Base-by-base conservation (phyloP, 2,888 invertebrate species). In the Chrysina gloriosa region DNA sequence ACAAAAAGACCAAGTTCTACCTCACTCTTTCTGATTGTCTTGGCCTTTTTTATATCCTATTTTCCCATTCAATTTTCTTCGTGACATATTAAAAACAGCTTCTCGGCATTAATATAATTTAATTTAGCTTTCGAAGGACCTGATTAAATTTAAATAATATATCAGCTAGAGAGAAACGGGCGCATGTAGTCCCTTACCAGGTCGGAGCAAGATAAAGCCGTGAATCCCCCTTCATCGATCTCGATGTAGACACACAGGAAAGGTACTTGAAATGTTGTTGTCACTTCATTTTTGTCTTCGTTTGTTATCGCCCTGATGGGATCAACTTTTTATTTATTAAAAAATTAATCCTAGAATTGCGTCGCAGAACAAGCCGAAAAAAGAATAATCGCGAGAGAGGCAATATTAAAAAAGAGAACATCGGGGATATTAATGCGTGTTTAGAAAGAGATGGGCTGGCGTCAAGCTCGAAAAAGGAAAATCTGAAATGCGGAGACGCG, bases 131-230 rank as follows among this genome's bases (percentile, higher is more conserved):
- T 74, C 78, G 78, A 79, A 80, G 79, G 75, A 78, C 79, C 77
- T 79, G 82, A 83, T 82, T 82, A 82, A 82, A 82, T 82, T 82
- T 82, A 81, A 82, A 82, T 82, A 79, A 81, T 82, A 81, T 80
- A 82, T 79, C 71, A 76, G 74, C 72, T 70, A 66, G 69, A 75
- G 73, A 71, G 72, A 69, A 70, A 72, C 68, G 23, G 23, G n/a
- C 54, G 52, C 56, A 63, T 42, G 67, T 48, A 63, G 3, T 1
- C 9, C 9, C 11, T 6, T 21, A 6, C n/a, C 23, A 21, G 4
- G 56, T 21, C 11, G n/a, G 39, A 56, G 23, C 6, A 27, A 29
- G 58, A 61, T 6, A 36, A n/a, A 27, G 7, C 7, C 42, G 27
- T 27, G 27, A 27, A 61, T 42, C 27, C 58, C 42, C 58, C 21